phyloP scores from a whole-genome alignment of 2,797 vertebrate genomes.

The Xyrichtys novacula region DNA sequence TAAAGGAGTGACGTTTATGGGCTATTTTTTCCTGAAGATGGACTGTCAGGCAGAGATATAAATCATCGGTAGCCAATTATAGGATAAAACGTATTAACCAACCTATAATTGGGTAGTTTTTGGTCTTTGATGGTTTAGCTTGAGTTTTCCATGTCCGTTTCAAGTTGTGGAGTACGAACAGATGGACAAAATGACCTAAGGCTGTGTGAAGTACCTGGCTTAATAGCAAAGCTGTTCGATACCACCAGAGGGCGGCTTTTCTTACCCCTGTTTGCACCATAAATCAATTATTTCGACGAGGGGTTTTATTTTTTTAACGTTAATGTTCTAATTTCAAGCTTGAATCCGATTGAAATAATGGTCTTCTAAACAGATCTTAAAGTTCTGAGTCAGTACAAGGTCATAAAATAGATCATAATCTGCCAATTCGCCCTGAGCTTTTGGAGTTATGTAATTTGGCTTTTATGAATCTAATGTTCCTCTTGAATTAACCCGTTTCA shows the following conservation, averaged over 20 bases:
- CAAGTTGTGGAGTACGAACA: background rate
- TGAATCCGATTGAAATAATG: background rate
- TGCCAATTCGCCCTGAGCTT: no score
- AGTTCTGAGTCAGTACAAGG: background rate
- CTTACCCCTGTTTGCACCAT: background rate
- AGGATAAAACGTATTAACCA: rapidly evolving
- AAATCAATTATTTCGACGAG: background rate
- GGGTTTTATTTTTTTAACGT: background rate
- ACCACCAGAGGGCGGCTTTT: constrained; percentile 60
- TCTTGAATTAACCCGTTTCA: background rate
- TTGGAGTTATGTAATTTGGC: background rate
- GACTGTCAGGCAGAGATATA: constrained; percentile 22
- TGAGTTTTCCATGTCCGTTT: no score
- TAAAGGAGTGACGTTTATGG: rapidly evolving
- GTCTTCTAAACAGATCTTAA: rapidly evolving
- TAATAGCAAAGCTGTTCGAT: background rate
- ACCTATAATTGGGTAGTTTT: background rate
- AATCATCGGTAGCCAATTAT: background rate
- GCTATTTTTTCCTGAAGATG: rapidly evolving
- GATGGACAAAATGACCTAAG: background rate
- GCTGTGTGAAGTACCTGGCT: background rate
- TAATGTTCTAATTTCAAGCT: background rate
- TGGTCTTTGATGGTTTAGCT: rapidly evolving
- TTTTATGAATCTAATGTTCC: background rate
- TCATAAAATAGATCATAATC: background rate